A percentile compares a stretch with the other conserved stretches of the same genome.
Conservation (phyloP, 2,888 invertebrate genomes). For the Thymelicus acteon region DNA sequence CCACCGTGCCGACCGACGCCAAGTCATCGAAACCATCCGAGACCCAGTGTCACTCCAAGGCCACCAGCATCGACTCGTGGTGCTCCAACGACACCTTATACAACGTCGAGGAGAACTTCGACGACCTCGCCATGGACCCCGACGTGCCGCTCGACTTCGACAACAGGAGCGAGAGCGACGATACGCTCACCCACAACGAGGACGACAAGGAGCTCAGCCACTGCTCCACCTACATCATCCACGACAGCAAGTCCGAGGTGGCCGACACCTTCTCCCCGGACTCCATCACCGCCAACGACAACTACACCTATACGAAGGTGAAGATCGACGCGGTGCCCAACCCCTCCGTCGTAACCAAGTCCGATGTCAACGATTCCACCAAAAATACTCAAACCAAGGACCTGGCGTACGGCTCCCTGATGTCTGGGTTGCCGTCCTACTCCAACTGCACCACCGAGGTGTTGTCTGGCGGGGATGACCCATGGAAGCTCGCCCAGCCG, state of each 20-base stretch:
- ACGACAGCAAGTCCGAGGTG: constrained; percentile 71
- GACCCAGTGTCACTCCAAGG: constrained; percentile 77
- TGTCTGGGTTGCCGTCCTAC: constrained; percentile 69
- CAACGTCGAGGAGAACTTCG: constrained; percentile 86
- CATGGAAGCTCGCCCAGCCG: constrained; percentile 68
- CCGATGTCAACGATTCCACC: constrained; percentile 67
- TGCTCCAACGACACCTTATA: constrained; percentile 87
- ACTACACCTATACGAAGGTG: constrained; percentile 73
- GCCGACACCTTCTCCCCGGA: constrained; percentile 75
- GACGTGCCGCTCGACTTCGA: constrained; percentile 61
- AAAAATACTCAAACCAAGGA: constrained; percentile 72
- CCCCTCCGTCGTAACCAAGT: constrained; percentile 61
- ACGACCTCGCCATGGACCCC: constrained; percentile 73
- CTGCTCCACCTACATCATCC: constrained; percentile 74
- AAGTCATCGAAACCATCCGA: constrained; percentile 79
- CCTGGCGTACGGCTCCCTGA: constrained; percentile 70
- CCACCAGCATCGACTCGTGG: constrained; percentile 87
- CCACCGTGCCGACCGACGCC: constrained; percentile 76
- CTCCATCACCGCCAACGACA: constrained; percentile 73
- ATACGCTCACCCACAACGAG: constrained; percentile 72
- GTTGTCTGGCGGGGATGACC: constrained; percentile 61
- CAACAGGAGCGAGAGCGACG: constrained; percentile 70
- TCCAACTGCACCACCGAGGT: constrained; percentile 74
- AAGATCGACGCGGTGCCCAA: constrained; percentile 59
- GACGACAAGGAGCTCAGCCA: constrained; percentile 70